Percentiles rank a stretch among this genome's conserved stretches.
These are phyloP conservation scores for Choristoneura rosaceana DNA, from an alignment of 2,888 invertebrate species.

Conservation along the genomic window DNA sequence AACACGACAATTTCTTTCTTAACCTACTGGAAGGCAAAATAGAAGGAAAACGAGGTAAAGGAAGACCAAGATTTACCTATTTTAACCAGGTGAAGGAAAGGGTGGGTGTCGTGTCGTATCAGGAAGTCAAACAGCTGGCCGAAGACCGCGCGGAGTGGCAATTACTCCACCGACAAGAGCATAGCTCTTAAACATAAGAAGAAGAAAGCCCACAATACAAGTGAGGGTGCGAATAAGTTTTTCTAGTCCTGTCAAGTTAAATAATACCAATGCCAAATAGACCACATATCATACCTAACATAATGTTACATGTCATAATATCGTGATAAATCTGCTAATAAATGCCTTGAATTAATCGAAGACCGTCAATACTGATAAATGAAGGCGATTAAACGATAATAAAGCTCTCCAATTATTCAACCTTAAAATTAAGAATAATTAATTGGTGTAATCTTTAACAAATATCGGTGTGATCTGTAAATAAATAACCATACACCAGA, in stretches of 20 bases:
- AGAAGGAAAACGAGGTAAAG: too few relatives aligned
- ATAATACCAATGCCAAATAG: not conserved
- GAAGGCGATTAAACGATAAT: slow-evolving; percentile 33
- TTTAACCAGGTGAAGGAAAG: too few relatives aligned
- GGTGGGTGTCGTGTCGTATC: too few relatives aligned
- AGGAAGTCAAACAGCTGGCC: too few relatives aligned
- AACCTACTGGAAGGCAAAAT: too few relatives aligned
- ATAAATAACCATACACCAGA: slow-evolving; percentile 62
- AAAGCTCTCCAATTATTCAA: slow-evolving; percentile 21
- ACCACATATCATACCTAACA: not conserved
- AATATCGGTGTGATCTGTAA: slow-evolving; percentile 54
- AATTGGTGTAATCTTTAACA: slow-evolving; percentile 47
- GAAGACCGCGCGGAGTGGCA: too few relatives aligned
- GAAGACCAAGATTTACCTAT: too few relatives aligned
- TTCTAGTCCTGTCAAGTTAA: not conserved
- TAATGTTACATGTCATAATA: not conserved
- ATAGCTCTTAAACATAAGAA: too few relatives aligned
- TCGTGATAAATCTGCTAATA: not conserved
- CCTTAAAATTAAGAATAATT: slow-evolving; percentile 28
- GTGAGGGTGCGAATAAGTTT: not conserved
- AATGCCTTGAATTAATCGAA: not conserved
- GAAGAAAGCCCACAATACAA: not conserved
- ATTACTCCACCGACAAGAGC: too few relatives aligned
- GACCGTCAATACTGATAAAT: slow-evolving; percentile 15
- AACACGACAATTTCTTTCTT: too few relatives aligned